Conservation (phyloP, 2,113 vertebrate genomes). For the Sclerurus mexicanus region DNA sequence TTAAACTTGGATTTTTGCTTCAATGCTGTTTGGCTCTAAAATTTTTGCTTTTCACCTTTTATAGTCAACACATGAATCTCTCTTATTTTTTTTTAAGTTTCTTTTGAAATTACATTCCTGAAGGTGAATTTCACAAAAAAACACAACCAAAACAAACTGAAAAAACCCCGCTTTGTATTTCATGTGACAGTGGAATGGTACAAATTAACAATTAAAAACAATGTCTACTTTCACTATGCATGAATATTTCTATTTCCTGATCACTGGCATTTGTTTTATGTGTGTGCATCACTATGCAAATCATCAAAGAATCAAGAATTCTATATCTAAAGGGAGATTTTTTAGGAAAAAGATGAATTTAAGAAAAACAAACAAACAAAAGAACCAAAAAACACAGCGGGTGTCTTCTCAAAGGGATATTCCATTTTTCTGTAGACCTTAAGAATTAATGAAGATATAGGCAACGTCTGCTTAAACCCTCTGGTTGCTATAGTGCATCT, state of each 20-base stretch:
- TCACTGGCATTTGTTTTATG: neutral
- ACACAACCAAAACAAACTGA: neutral
- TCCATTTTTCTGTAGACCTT: neutral
- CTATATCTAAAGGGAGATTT: neutral
- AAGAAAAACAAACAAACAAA: neutral
- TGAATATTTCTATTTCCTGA: neutral
- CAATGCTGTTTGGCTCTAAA: fast-evolving
- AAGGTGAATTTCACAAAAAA: neutral
- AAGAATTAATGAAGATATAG: neutral
- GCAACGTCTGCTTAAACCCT: neutral
- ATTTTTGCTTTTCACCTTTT: neutral
- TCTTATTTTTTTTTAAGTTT: neutral
- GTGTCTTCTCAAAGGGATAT: neutral
- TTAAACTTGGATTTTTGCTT: neutral
- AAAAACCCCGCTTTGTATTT: fast-evolving
- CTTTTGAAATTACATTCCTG: neutral
- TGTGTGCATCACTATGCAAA: neutral
- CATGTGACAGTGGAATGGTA: neutral
- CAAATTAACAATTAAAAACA: neutral
- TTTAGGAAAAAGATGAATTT: neutral
- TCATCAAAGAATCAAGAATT: neutral
- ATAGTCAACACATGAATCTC: fast-evolving
- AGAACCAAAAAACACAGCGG: fast-evolving
- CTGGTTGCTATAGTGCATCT: neutral
- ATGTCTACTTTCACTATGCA: neutral